Conservation (phyloP, 2,797 vertebrate species). For the Falco peregrinus region DNA sequence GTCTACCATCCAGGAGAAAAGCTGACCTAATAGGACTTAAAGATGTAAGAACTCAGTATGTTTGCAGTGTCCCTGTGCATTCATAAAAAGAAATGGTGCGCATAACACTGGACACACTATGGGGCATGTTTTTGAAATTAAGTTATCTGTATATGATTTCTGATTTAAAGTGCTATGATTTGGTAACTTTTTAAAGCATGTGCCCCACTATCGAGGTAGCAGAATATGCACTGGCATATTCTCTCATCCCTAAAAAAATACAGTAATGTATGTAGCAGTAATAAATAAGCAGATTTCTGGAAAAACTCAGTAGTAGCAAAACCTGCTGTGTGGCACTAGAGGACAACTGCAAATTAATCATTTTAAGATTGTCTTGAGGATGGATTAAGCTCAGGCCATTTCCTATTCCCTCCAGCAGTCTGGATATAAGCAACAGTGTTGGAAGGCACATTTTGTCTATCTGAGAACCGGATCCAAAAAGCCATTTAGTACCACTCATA, state of each 20-base stretch:
- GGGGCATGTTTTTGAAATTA: not conserved
- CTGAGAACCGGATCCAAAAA: not conserved
- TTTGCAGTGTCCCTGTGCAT: not conserved
- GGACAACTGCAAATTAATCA: not conserved
- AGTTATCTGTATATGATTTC: not conserved
- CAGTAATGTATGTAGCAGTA: not conserved
- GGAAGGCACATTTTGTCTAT: not conserved
- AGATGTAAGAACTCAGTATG: not conserved
- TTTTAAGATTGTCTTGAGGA: slow-evolving; percentile 19
- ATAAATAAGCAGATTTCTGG: not conserved
- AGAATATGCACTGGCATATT: not conserved
- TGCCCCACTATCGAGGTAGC: not conserved
- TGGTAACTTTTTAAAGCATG: not conserved
- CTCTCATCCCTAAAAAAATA: not conserved
- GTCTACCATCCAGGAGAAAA: not conserved
- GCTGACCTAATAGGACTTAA: not conserved
- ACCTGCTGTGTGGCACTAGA: not conserved
- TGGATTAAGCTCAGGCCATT: slow-evolving; percentile 11
- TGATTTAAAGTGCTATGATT: not conserved
- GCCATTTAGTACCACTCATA: not conserved
- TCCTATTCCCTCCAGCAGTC: not conserved
- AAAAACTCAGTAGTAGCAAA: not conserved
- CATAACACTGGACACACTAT: not conserved
- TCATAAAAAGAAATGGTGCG: not conserved
- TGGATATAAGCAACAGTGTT: not conserved